Base-by-base conservation (phyloP, 2,797 vertebrate genomes). In the Nannoperca australis region DNA sequence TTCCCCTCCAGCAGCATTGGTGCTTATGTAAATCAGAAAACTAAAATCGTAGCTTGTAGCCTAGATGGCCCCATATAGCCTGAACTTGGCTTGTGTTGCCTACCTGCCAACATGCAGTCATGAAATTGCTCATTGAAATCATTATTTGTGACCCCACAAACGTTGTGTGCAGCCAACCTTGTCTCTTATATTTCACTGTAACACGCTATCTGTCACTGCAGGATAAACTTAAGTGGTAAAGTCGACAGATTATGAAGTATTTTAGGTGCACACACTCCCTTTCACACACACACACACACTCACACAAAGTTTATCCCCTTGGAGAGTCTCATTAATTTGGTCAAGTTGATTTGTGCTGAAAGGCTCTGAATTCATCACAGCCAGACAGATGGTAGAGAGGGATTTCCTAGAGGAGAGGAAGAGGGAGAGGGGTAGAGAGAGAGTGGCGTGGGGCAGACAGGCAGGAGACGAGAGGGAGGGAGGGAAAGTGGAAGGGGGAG, bases 301-400 rank as follows among this genome's bases (percentile, higher is more conserved):
- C 61, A 27, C 66, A 70, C 62, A 59, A 82, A 75, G 82, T 92
- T 90, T 76, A 91, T 92, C 85, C 85, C 69, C 65, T 72, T 54
- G 6, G 85, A 88, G 81, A 88, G 88, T 73, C 80, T 88, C 91
- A 85, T 91, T 90, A 91, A 90, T 90, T 86, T 86, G 70, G 79
- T 82, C 81, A 86, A 86, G 86, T 82, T 85, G 86, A 92, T 91
- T 89, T 86, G 86, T 84, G 88, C 84, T 81, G 76, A 88, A 92
- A 87, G 83, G 79, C 78, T 80, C 73, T 81, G 78, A 87, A 88
- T 90, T 90, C 83, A 89, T 91, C 87, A 76, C 82, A 76, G 85
- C 60, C 22, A 83, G 84, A 88, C 89, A 93, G 90, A 93, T 92
- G 91, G 93, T 69, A 34, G 77, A 83, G 88, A 86, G 91, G 90